These are phyloP conservation scores for Knipowitschia caucasica DNA, from an alignment of 2,797 vertebrate genomes.

Conservation along the genomic window DNA sequence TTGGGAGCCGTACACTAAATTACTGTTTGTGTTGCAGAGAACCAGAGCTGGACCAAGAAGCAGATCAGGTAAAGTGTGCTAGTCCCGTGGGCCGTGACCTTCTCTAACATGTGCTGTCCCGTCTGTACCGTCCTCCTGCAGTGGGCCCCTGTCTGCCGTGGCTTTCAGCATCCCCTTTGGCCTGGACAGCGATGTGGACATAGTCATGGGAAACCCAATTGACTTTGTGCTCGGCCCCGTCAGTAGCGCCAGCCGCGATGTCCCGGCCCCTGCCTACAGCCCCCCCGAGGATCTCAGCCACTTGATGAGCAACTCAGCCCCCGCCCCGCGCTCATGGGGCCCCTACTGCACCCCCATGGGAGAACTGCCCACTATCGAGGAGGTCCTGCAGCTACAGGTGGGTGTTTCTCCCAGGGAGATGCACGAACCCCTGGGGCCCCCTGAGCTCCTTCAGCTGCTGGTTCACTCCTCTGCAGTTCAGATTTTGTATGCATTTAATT, in stretches of 20 bases:
- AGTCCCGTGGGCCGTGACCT: slow-evolving; percentile 31
- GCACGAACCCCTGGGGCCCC: too few relatives aligned
- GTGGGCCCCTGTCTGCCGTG: slow-evolving; percentile 85
- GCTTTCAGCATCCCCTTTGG: slow-evolving; percentile 94
- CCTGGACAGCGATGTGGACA: slow-evolving; percentile 93
- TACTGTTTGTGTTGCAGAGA: slow-evolving; percentile 70
- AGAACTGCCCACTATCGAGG: slow-evolving; percentile 86
- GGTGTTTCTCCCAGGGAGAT: too few relatives aligned
- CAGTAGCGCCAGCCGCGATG: slow-evolving; percentile 86
- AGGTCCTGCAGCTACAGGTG: too few relatives aligned
- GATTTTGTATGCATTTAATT: too few relatives aligned
- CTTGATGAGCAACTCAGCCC: slow-evolving; percentile 67
- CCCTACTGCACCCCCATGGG: slow-evolving; percentile 56
- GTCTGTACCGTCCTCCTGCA: slow-evolving; percentile 44
- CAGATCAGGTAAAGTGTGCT: slow-evolving; percentile 83
- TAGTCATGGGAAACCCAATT: slow-evolving; percentile 92
- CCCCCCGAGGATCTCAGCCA: slow-evolving; percentile 70
- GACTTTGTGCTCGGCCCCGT: slow-evolving; percentile 81
- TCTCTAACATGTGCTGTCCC: slow-evolving; percentile 48
- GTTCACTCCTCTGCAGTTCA: too few relatives aligned
- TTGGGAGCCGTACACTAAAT: too few relatives aligned
- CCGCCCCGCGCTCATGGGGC: slow-evolving; percentile 61
- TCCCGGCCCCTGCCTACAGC: slow-evolving; percentile 72
- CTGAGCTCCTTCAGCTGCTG: too few relatives aligned
- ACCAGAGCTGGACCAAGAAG: slow-evolving; percentile 85